phyloP scores from a whole-genome alignment of 1,140 invertebrate species.

The Lineus longissimus region DNA sequence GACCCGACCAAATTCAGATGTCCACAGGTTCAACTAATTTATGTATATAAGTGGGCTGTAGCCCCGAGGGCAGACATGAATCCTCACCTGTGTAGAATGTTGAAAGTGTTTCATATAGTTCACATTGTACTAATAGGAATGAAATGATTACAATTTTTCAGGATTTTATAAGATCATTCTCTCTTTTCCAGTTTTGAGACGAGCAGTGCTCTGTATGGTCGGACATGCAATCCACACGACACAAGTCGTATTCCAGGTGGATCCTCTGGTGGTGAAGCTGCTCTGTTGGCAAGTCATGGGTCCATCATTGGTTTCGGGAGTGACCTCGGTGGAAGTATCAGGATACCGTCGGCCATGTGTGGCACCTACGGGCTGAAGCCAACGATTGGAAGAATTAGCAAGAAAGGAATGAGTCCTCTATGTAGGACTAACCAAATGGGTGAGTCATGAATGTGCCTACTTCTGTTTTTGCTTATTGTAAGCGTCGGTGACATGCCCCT shows the following conservation, averaged over 20 bases:
- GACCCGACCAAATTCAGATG: background rate
- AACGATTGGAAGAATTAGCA: slow-evolving; percentile 49
- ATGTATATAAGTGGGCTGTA: no score
- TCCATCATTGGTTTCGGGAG: slow-evolving; percentile 50
- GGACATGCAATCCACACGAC: slow-evolving; percentile 50
- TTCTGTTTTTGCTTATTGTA: no score
- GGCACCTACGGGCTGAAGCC: slow-evolving; percentile 53
- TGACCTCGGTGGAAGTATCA: slow-evolving; percentile 53
- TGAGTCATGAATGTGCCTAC: no score
- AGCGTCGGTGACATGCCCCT: no score
- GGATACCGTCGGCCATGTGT: slow-evolving; percentile 52
- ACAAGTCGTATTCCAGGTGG: slow-evolving; percentile 46
- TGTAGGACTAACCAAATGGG: no score
- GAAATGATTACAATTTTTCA: no score
- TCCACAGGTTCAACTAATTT: background rate
- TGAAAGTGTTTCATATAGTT: background rate
- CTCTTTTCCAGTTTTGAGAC: background rate
- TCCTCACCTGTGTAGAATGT: background rate
- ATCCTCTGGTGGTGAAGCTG: slow-evolving; percentile 51
- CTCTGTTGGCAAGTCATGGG: slow-evolving; percentile 43
- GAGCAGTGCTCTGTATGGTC: slow-evolving; percentile 56
- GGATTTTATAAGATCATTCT: no score
- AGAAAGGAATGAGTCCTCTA: slow-evolving; percentile 3
- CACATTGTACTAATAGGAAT: background rate
- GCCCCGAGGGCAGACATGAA: no score